phyloP scores from a whole-genome alignment of 2,113 vertebrate species.

The Lonchura striata region DNA sequence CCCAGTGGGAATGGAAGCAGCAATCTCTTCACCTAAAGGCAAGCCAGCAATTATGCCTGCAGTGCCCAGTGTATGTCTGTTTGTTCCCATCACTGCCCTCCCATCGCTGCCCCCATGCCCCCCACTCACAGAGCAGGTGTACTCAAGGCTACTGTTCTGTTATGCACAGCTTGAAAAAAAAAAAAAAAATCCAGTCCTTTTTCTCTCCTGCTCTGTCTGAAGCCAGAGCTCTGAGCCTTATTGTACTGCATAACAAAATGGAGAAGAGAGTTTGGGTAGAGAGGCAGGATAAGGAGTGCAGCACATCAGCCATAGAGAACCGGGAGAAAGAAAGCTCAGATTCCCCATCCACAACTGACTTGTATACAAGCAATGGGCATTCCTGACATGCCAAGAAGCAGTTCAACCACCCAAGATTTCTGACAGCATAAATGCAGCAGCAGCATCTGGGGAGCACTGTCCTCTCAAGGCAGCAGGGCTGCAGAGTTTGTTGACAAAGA shows the following conservation, averaged over 20 bases:
- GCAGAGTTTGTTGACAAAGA: background rate
- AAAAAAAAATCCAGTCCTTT: background rate
- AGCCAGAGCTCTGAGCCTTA: background rate
- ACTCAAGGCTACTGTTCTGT: conserved; percentile 10
- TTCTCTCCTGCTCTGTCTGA: background rate
- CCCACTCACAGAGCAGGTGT: background rate
- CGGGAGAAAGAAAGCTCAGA: background rate
- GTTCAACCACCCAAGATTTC: background rate
- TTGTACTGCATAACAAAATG: background rate
- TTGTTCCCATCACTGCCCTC: conserved; percentile 31
- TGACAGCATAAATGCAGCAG: background rate
- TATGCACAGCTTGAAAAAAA: background rate
- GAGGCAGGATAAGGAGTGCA: background rate
- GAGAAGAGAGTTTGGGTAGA: background rate
- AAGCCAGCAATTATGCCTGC: conserved; percentile 63
- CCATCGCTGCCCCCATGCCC: background rate
- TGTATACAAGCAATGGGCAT: background rate
- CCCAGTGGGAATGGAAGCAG: conserved; percentile 66
- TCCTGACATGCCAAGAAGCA: background rate
- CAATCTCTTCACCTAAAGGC: conserved; percentile 67
- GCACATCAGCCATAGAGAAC: background rate
- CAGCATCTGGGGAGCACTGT: background rate
- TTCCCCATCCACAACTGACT: background rate
- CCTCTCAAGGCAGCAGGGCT: background rate
- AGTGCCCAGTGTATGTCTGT: conserved; percentile 36